A percentile compares a stretch with the other conserved stretches of the same genome.
Conservation (phyloP, 2,113 vertebrate species). For the Sardina pilchardus region DNA sequence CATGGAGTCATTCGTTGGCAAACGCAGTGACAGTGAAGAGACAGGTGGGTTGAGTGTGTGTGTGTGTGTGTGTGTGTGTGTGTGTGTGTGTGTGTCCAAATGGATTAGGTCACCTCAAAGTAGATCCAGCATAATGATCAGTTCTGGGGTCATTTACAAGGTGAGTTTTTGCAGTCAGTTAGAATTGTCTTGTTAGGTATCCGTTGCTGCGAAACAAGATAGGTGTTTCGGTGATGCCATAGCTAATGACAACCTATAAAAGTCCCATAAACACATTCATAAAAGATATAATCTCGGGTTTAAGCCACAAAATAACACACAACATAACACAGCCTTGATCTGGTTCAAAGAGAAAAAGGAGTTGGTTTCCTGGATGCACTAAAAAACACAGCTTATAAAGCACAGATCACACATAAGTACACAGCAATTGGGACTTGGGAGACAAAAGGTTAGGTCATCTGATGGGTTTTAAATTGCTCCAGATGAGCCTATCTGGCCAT, state of each 20-base stretch:
- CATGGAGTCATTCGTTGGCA: background rate
- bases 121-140: slow-evolving; percentile 16
- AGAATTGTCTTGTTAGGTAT: background rate
- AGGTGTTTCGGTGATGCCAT: slow-evolving; percentile 11
- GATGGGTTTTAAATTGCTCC: no score
- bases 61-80: background rate
- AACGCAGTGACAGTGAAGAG: background rate
- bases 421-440: no score
- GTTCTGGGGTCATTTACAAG: background rate
- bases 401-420: background rate
- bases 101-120: slow-evolving; percentile 7
- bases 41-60: background rate
- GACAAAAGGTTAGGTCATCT: background rate
- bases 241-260: background rate
- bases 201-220: slow-evolving; percentile 7
- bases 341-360: background rate
- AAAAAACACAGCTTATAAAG: background rate
- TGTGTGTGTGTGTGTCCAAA: background rate
- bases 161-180: background rate
- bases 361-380: background rate
- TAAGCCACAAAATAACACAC: background rate
- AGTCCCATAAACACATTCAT: slow-evolving; percentile 17
- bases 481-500: background rate
- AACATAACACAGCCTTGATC: background rate
- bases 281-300: background rate